These are phyloP conservation scores for Seladonia tumulorum DNA, from an alignment of 2,888 invertebrate species.

Conservation along the genomic window DNA sequence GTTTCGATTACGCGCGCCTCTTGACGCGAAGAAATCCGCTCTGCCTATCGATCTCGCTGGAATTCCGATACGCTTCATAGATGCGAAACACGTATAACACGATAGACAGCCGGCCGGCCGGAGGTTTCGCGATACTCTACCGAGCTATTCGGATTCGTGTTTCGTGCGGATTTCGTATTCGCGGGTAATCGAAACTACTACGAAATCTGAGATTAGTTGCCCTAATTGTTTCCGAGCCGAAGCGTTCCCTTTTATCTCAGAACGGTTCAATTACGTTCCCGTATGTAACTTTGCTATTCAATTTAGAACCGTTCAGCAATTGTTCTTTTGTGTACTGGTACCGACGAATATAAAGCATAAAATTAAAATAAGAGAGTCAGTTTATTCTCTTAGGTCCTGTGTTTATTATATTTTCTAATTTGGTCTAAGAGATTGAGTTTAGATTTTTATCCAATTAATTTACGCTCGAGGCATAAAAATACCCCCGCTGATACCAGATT, in stretches of 20 bases:
- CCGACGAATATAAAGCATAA: no score
- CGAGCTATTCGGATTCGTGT: conserved; percentile 1
- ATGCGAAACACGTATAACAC: conserved; percentile 11
- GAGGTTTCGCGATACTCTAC: background rate
- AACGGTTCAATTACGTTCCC: background rate
- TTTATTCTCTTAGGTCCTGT: no score
- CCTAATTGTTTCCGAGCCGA: background rate
- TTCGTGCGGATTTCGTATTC: background rate
- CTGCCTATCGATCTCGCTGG: conserved; percentile 7
- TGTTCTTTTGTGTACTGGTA: background rate
- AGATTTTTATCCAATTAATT: no score
- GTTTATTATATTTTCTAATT: no score
- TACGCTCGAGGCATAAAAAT: no score
- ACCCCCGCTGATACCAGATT: no score
- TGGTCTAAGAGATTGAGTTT: no score
- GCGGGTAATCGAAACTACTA: background rate
- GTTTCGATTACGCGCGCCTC: conserved; percentile 14
- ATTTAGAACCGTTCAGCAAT: background rate
- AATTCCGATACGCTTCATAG: conserved; percentile 28
- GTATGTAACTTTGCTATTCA: background rate
- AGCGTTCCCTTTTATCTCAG: background rate
- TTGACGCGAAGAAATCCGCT: conserved; percentile 19
- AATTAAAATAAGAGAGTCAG: no score
- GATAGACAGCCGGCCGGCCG: background rate
- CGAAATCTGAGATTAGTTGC: background rate